phyloP scores from a whole-genome alignment of 2,797 vertebrate genomes.

The Amniataba percoides region DNA sequence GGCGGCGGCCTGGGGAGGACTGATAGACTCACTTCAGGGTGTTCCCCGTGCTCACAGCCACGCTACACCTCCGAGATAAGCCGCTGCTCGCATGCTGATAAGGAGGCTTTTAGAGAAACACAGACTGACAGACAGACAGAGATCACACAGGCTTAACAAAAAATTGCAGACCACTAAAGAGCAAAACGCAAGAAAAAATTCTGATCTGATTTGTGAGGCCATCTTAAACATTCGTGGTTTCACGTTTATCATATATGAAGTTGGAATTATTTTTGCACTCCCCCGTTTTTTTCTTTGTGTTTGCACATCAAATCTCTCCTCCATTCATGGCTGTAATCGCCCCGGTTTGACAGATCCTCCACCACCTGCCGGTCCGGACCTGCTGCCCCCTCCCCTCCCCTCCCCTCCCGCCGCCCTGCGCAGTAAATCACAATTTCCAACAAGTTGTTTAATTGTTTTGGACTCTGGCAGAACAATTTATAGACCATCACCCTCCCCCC shows the following conservation, averaged over 20 bases:
- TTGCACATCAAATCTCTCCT: constrained; percentile 30
- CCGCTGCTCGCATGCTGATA: constrained; percentile 83
- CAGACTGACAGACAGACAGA: background rate
- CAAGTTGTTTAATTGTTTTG: constrained; percentile 74
- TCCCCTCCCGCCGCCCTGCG: constrained; percentile 5
- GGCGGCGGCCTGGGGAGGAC: constrained; percentile 75
- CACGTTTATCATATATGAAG: background rate
- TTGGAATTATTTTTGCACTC: constrained; percentile 31
- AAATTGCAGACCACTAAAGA: constrained; percentile 37
- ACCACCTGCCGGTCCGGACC: constrained; percentile 27
- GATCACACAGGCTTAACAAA: constrained; percentile 6
- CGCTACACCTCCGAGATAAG: constrained; percentile 87
- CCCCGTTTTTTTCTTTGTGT: background rate
- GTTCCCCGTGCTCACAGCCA: constrained; percentile 80
- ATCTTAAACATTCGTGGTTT: background rate
- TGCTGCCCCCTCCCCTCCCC: background rate
- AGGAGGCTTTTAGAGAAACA: constrained; percentile 57
- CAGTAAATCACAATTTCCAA: constrained; percentile 62
- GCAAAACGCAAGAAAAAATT: constrained; percentile 25
- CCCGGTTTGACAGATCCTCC: constrained; percentile 22
- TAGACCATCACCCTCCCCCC: constrained; percentile 71
- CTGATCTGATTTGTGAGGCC: constrained; percentile 26
- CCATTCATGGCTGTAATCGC: constrained; percentile 7
- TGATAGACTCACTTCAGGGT: constrained; percentile 86
- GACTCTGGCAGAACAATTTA: constrained; percentile 65